Conservation (phyloP, 2,888 invertebrate genomes). For the Scaptomyza flava region DNA sequence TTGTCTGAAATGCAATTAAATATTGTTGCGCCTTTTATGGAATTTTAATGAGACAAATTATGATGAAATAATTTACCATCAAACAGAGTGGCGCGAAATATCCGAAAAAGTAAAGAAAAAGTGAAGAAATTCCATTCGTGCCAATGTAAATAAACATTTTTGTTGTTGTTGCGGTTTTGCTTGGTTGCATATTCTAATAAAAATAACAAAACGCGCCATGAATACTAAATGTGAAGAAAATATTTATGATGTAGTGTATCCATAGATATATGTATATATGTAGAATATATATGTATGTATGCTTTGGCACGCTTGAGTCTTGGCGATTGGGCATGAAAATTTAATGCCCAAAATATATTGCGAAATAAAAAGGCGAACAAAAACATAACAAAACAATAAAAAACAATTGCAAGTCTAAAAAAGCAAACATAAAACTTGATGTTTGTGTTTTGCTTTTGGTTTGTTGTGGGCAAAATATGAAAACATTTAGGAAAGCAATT, state of each 20-base stretch:
- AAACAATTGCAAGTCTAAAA: slow-evolving; percentile 18
- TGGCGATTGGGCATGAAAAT: slow-evolving; percentile 44
- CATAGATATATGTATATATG: background rate
- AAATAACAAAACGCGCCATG: slow-evolving; percentile 60
- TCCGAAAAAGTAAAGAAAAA: slow-evolving; percentile 6
- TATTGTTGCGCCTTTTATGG: slow-evolving; percentile 50
- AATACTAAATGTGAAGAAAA: slow-evolving; percentile 55
- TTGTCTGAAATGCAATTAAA: slow-evolving; percentile 55
- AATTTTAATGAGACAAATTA: slow-evolving; percentile 74
- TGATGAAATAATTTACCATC: slow-evolving; percentile 50
- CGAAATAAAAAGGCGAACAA: slow-evolving; percentile 11
- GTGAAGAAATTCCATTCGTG: slow-evolving; percentile 32
- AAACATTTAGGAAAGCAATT: slow-evolving; percentile 5
- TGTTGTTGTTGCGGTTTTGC: slow-evolving; percentile 29
- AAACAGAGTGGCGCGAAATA: slow-evolving; percentile 30
- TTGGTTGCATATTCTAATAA: slow-evolving; percentile 58
- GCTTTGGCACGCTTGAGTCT: slow-evolving; percentile 14
- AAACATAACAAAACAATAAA: slow-evolving; percentile 36
- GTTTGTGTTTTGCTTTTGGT: background rate
- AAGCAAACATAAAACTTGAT: slow-evolving; percentile 22
- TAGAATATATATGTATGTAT: background rate
- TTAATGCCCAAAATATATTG: slow-evolving; percentile 41
- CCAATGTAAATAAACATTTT: slow-evolving; percentile 51
- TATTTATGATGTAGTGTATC: background rate
- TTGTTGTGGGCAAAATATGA: background rate